phyloP scores from a whole-genome alignment of 2,888 invertebrate genomes.

The Meghimatium bilineatum region DNA sequence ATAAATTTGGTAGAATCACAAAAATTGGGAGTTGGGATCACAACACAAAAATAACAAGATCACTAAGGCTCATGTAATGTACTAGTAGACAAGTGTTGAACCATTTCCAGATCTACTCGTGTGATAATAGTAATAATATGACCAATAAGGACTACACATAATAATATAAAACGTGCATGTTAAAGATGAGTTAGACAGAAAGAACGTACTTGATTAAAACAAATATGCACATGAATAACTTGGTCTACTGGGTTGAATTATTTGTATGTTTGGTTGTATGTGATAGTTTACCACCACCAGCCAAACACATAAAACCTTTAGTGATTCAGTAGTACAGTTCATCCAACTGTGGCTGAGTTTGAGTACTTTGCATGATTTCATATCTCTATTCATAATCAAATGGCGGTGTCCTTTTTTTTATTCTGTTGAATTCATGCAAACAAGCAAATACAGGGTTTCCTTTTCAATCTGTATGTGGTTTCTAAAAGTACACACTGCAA shows the following conservation, averaged over 20 bases:
- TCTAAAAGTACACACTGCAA: too few relatives aligned
- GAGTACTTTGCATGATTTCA: too few relatives aligned
- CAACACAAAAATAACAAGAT: neutral
- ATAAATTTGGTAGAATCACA: neutral
- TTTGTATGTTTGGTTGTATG: neutral
- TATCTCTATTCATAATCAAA: too few relatives aligned
- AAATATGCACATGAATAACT: neutral
- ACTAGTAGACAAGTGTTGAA: neutral
- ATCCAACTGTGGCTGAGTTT: too few relatives aligned
- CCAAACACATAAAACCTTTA: neutral
- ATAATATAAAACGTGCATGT: neutral
- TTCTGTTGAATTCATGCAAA: too few relatives aligned
- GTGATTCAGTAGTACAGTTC: neutral
- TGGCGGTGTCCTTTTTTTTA: too few relatives aligned
- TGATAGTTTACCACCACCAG: neutral
- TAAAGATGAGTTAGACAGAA: neutral
- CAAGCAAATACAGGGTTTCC: too few relatives aligned
- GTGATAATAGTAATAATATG: neutral
- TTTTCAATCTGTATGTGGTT: too few relatives aligned
- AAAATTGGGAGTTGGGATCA: neutral
- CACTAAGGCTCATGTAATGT: neutral
- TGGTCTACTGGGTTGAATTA: too few relatives aligned
- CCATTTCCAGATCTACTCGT: constrained; percentile 2
- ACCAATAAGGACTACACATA: neutral
- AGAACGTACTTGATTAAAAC: neutral